Percentiles rank a stretch among this genome's conserved stretches.
Evolutionary conservation across 2,888 invertebrate species (phyloP).

Genomic region (Dynastes hyllus): DNA sequence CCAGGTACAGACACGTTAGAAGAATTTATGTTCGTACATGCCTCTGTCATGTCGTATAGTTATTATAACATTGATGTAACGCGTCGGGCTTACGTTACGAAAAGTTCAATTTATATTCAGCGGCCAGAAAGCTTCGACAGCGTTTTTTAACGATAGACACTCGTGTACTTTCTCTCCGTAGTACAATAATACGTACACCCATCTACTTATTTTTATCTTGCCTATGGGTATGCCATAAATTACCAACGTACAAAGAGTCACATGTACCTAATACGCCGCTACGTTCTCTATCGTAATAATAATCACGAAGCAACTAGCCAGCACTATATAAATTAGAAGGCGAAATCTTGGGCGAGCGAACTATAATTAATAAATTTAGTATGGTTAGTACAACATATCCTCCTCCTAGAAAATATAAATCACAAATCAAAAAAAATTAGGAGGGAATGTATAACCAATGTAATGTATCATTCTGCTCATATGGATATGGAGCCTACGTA

Average conservation of each 20-base stretch:
- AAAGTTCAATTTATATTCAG: slow-evolving; percentile 34
- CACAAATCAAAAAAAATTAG: slow-evolving; percentile 31
- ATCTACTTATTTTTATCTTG: slow-evolving; percentile 41
- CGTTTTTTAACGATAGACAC: neutral
- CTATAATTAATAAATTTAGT: slow-evolving; percentile 60
- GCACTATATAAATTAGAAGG: slow-evolving; percentile 58
- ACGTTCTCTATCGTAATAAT: slow-evolving; percentile 45
- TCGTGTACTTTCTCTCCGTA: slow-evolving; percentile 22
- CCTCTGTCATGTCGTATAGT: slow-evolving; percentile 6
- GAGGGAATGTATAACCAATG: slow-evolving; percentile 12
- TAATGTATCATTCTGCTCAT: slow-evolving; percentile 31
- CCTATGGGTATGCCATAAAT: slow-evolving; percentile 37
- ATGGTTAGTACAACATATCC: slow-evolving; percentile 53
- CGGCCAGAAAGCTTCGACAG: slow-evolving; percentile 15
- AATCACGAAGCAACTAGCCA: slow-evolving; percentile 55
- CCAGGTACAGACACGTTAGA: neutral
- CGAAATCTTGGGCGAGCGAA: slow-evolving; percentile 54
- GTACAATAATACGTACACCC: slow-evolving; percentile 28
- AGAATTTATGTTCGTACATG: slow-evolving; percentile 6
- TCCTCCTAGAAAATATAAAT: slow-evolving; percentile 42
- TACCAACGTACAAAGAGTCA: slow-evolving; percentile 31
- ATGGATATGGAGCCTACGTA: slow-evolving; percentile 17
- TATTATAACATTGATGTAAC: slow-evolving; percentile 7
- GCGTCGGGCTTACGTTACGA: slow-evolving; percentile 6
- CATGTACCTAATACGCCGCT: slow-evolving; percentile 15